These are phyloP conservation scores for Polydrusus pterygomalis DNA, from an alignment of 2,888 invertebrate genomes.

Conservation along the genomic window DNA sequence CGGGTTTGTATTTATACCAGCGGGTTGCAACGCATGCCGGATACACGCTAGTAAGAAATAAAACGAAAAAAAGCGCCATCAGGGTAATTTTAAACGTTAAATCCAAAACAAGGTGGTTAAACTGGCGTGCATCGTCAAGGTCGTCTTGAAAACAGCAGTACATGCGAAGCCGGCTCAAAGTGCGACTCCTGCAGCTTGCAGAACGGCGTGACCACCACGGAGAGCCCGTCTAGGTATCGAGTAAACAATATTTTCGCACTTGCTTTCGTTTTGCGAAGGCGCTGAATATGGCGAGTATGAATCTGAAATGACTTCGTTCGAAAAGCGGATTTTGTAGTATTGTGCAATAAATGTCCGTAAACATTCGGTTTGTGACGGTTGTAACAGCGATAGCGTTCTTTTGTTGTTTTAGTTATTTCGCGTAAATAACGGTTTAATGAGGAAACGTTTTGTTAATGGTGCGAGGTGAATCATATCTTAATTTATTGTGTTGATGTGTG, in stretches of 20 bases:
- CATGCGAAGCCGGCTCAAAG: constrained; percentile 33
- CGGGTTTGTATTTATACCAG: no score
- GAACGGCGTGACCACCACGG: constrained; percentile 39
- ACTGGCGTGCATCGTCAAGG: constrained; percentile 51
- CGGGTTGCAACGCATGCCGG: no score
- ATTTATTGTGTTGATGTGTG: constrained; percentile 15
- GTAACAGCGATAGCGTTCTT: background rate
- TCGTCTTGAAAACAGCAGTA: constrained; percentile 35
- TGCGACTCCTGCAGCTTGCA: constrained; percentile 49
- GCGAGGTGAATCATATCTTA: constrained; percentile 12
- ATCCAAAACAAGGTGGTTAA: constrained; percentile 50
- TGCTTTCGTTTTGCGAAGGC: constrained; percentile 41
- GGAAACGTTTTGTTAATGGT: constrained; percentile 25
- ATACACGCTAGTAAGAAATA: background rate
- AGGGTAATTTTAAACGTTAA: constrained; percentile 46
- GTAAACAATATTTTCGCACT: constrained; percentile 33
- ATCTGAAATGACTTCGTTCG: constrained; percentile 28
- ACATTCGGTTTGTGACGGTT: constrained; percentile 17
- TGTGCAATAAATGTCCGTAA: constrained; percentile 23
- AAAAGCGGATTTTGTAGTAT: constrained; percentile 30
- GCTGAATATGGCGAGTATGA: constrained; percentile 27
- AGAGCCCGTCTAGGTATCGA: constrained; percentile 43
- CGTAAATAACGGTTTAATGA: constrained; percentile 3
- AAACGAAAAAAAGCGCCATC: background rate
- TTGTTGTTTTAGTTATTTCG: constrained; percentile 1